Evolutionary conservation across 2,888 invertebrate species (phyloP), one percentile per base, ranked within the genome.

Genomic region (Spodoptera littoralis): DNA sequence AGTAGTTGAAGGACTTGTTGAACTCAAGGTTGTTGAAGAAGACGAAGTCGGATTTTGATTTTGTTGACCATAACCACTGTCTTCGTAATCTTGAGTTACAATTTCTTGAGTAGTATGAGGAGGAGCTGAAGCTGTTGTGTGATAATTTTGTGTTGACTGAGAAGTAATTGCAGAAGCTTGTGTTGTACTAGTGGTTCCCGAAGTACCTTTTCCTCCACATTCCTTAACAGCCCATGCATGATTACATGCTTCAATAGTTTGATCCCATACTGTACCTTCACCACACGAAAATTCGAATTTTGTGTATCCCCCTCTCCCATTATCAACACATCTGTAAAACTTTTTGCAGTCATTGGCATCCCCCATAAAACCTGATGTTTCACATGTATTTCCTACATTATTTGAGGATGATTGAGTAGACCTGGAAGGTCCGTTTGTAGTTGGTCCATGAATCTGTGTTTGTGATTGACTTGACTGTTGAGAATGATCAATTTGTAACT

Each of bases 291-390:
- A 96, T 70, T 95, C 95, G 79, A 95, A 95, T 79, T 93, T 95
- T 1, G 87, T 94, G 64, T 88, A 95, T 9, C 90, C 88, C 11
- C 91, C 92, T 73, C 81, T 90, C 12, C 92, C 94, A 72, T 93
- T 93, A 61, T 92, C 89, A 6, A 97, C 96, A 85, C 97, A 97
- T 75, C 96, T 94, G 80, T 96, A 96, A 87, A 97, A 97, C 82
- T 96, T 96, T 54, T 92, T 95, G 79, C 97, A 97, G 79, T 97
- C 95, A 36, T 89, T 81, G 52, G 57, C 48, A 79, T 90, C 90
- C 82, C 96, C 95, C 80, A 96, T 95, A 81, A 96, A 97, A 43
- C 97, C 97, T 85, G 95, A 96, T 5, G 45, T 64, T 22, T 43
- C 52, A 55, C 79, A 79, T 18, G 41, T 51, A 3, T 65, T 69